These are phyloP conservation scores for Rhinatrema bivittatum DNA, from an alignment of 2,797 vertebrate genomes.

Conservation along the genomic window DNA sequence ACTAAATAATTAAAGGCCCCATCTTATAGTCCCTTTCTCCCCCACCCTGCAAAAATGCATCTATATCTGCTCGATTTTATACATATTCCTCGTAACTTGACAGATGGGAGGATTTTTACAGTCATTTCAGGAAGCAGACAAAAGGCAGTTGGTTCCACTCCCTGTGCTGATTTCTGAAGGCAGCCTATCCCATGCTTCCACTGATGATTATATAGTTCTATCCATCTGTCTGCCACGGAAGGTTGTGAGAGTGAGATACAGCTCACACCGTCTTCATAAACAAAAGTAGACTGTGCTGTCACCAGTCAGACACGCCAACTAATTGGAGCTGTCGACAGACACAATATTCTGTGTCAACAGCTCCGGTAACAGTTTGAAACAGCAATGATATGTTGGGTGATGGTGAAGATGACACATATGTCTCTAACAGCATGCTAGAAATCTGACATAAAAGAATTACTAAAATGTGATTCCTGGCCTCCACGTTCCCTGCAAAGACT, in stretches of 20 bases:
- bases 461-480: conserved; percentile 51
- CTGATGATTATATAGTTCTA: conserved; percentile 71
- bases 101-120: conserved; percentile 63
- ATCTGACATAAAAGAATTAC: conserved; percentile 67
- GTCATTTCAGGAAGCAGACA: conserved; percentile 61
- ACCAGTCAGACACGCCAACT: conserved; percentile 69
- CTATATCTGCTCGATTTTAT: too few relatives aligned
- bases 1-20: too few relatives aligned
- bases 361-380: conserved; percentile 70
- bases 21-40: too few relatives aligned
- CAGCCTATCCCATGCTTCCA: conserved; percentile 61
- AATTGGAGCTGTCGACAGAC: conserved; percentile 75
- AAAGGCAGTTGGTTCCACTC: conserved; percentile 63
- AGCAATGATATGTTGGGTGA: conserved; percentile 75
- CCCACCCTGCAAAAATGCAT: too few relatives aligned
- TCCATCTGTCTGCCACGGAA: conserved; percentile 68
- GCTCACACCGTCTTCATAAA: conserved; percentile 66
- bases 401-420: conserved; percentile 66
- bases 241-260: conserved; percentile 60
- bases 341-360: conserved; percentile 74
- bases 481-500: conserved; percentile 32
- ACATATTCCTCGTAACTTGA: conserved; percentile 58
- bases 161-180: conserved; percentile 55
- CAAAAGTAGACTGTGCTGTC: conserved; percentile 72
- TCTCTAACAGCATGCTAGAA: conserved; percentile 66